These are phyloP conservation scores for Julus scandinavius DNA, from an alignment of 2,888 invertebrate species.

Conservation along the genomic window DNA sequence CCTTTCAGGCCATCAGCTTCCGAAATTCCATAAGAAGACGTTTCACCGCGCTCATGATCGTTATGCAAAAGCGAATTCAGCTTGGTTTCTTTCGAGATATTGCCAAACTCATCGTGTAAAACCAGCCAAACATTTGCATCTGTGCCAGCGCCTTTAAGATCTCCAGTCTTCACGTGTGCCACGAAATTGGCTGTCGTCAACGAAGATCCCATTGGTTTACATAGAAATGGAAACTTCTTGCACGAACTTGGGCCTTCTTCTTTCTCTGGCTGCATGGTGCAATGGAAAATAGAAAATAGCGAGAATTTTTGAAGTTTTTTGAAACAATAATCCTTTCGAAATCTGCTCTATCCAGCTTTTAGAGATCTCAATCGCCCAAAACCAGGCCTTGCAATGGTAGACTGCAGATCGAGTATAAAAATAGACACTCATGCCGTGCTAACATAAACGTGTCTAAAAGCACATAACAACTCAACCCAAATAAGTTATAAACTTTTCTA, in stretches of 20 bases:
- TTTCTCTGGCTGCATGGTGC: not conserved
- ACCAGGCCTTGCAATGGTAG: not conserved
- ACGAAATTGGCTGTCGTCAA: conserved; percentile 52
- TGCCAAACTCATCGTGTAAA: conserved; percentile 64
- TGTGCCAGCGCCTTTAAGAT: conserved; percentile 65
- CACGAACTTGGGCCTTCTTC: not conserved
- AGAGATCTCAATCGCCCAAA: not conserved
- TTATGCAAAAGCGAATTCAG: conserved; percentile 64
- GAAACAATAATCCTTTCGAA: not conserved
- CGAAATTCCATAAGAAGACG: conserved; percentile 62
- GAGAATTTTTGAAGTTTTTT: not conserved
- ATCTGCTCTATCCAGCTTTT: not conserved
- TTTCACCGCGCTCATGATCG: conserved; percentile 64
- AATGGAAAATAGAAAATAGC: not conserved
- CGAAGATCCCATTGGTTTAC: conserved; percentile 18
- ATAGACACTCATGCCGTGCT: not conserved
- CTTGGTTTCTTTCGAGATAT: conserved; percentile 62
- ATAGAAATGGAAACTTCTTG: not conserved
- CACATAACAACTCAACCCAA: not conserved
- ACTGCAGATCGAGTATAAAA: not conserved
- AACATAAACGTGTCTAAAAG: not conserved
- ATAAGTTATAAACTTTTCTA: not conserved
- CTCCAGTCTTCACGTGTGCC: conserved; percentile 67
- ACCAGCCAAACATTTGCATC: conserved; percentile 66
- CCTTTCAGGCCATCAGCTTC: conserved; percentile 55